A percentile compares a stretch with the other conserved stretches of the same genome.
These are phyloP conservation scores for Hucho hucho DNA, from an alignment of 2,113 vertebrate species.

Conservation along the genomic window DNA sequence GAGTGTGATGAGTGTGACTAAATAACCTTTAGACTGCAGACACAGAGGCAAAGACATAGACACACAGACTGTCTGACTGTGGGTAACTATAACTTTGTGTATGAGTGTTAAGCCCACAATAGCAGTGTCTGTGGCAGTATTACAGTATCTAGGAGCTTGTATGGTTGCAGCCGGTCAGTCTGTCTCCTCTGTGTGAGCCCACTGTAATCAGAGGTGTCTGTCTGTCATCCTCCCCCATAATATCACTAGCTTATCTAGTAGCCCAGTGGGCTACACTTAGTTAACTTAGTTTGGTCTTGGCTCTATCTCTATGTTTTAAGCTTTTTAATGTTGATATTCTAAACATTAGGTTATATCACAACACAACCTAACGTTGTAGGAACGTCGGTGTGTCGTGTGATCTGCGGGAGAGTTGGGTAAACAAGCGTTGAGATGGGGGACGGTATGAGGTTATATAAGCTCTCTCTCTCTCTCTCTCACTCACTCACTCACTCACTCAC, in stretches of 20 bases:
- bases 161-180: neutral
- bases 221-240: neutral
- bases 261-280: too few species aligned
- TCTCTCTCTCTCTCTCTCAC: too few species aligned
- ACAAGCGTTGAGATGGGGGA: conserved; percentile 16
- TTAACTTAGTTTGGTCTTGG: too few species aligned
- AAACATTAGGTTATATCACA: conserved; percentile 1
- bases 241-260: too few species aligned
- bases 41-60: conserved; percentile 7
- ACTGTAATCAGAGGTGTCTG: conserved; percentile 8
- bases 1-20: conserved; percentile 30
- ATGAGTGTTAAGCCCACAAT: neutral
- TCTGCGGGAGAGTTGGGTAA: conserved; percentile 28
- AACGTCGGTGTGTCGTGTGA: conserved; percentile 15
- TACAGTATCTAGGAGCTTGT: neutral
- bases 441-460: conserved; percentile 54
- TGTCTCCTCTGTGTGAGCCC: neutral
- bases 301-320: too few species aligned
- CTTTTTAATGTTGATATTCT: too few species aligned
- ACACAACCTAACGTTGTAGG: conserved; percentile 29
- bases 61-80: neutral
- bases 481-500: too few species aligned
- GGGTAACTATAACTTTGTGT: neutral
- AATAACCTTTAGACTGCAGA: conserved; percentile 24
- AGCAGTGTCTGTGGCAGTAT: neutral